Conservation (phyloP, 2,888 invertebrate genomes). For the Therioaphis trifolii region DNA sequence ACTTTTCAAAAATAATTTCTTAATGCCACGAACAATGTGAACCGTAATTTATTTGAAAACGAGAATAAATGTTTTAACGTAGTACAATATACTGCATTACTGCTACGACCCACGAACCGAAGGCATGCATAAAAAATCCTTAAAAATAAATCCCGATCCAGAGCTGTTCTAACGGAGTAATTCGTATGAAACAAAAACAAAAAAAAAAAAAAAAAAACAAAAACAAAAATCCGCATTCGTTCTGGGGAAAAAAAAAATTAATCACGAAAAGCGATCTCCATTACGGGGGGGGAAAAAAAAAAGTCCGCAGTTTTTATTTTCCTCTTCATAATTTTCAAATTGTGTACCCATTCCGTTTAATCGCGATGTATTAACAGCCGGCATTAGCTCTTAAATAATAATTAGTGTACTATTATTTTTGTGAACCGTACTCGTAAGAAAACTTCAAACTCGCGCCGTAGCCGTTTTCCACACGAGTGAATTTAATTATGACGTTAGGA, state of each 20-base stretch:
- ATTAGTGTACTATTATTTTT: conserved; percentile 5
- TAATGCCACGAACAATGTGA: neutral
- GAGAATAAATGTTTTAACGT: conserved; percentile 14
- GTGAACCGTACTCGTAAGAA: neutral
- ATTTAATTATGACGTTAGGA: conserved; percentile 14
- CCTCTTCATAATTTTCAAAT: conserved; percentile 11
- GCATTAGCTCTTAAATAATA: conserved; percentile 17
- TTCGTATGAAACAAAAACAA: neutral
- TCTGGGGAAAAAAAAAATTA: neutral
- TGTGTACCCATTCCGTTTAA: neutral
- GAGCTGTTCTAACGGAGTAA: neutral
- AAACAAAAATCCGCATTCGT: too few relatives aligned
- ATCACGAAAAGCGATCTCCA: neutral
- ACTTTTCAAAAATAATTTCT: conserved; percentile 15
- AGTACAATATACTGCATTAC: neutral
- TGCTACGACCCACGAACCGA: neutral
- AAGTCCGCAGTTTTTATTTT: neutral
- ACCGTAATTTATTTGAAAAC: conserved; percentile 37
- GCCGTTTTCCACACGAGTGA: neutral
- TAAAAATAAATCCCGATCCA: neutral
- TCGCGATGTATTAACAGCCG: neutral
- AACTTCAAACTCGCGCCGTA: neutral
- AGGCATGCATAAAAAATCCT: neutral
- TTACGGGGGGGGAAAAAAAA: neutral
- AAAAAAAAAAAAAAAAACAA: conserved; percentile 2